Evolutionary conservation across 1,140 invertebrate species (phyloP).

Genomic region (Caenorhabditis remanei): DNA sequence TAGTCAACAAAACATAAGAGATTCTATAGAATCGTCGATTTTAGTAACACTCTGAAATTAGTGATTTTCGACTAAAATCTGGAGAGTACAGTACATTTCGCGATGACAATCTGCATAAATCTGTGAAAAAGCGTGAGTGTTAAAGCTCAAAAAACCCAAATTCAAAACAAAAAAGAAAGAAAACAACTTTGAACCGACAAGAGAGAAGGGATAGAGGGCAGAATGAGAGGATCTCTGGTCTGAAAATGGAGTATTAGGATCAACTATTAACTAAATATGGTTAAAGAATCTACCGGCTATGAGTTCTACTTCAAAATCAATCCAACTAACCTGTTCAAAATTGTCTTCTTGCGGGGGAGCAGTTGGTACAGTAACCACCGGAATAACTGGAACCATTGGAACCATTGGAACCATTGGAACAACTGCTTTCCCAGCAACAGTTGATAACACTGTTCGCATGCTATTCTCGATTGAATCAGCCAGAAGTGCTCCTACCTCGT

Average conservation of each 20-base stretch:
- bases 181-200: constrained; percentile 37
- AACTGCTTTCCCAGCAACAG: constrained; percentile 68
- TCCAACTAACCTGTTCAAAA: constrained; percentile 63
- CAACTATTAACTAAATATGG: background rate
- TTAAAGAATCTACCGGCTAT: background rate
- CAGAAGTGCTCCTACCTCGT: constrained; percentile 65
- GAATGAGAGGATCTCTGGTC: constrained; percentile 31
- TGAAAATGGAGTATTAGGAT: background rate
- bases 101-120: too few relatives aligned
- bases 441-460: constrained; percentile 71
- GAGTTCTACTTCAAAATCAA: background rate
- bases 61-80: too few relatives aligned
- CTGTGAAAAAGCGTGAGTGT: background rate
- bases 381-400: constrained; percentile 8
- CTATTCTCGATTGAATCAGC: constrained; percentile 71
- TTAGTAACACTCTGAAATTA: too few relatives aligned
- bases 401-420: constrained; percentile 29
- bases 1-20: too few relatives aligned
- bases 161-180: background rate
- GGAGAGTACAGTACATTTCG: too few relatives aligned
- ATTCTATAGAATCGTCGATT: too few relatives aligned
- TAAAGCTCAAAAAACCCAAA: background rate
- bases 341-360: constrained; percentile 55
- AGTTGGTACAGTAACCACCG: background rate
- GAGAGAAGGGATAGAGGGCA: constrained; percentile 40